Evolutionary conservation across 2,888 invertebrate species (phyloP), one percentile per base, ranked within the genome.

Genomic region (Itoplectis maculator): DNA sequence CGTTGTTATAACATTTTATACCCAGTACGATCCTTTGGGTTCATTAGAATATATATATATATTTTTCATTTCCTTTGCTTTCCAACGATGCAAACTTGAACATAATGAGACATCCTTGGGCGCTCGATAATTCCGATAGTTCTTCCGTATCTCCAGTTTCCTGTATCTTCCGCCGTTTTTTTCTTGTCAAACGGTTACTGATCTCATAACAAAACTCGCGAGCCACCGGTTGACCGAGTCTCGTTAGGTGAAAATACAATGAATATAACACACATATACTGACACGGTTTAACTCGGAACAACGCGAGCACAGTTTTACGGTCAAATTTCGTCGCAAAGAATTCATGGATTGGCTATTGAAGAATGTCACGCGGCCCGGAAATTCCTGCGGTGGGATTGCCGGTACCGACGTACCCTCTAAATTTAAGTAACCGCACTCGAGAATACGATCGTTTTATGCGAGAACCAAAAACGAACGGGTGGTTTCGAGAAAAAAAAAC

Each of bases 141-240:
- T 76, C 79, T 79, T 82, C 72, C 82, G 70, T 82, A 75, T n/a
- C 45, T 79, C 45, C 65, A 18, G 70, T 73, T 70, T 66, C 51
- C 70, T 42, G 79, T 63, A 79, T 79, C 82, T 82, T 82, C 82
- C 79, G 35, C 18, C 76, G 82, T 79, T 82, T 51, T 79, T 11
- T 45, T 42, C 15, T 29, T 73, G 42, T 42, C 20, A 8, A 82
- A 76, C 76, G 72, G 37, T 47, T 76, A 66, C 47, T 74, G 81
- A 83, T 81, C 83, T 78, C 81, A 74, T 68, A n/a, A 74, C 59
- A 63, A 7, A 74, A 49, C 23, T 70, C 35, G 35, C 65, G 45
- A 40, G 63, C 42, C 40, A 18, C 42, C 13, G 23, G 18, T 18
- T 20, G 7, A n/a, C n/a, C n/a, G n/a, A 59, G 15, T 2, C n/a